Base-by-base conservation (phyloP, 2,113 vertebrate species). In the Ciconia stormi region DNA sequence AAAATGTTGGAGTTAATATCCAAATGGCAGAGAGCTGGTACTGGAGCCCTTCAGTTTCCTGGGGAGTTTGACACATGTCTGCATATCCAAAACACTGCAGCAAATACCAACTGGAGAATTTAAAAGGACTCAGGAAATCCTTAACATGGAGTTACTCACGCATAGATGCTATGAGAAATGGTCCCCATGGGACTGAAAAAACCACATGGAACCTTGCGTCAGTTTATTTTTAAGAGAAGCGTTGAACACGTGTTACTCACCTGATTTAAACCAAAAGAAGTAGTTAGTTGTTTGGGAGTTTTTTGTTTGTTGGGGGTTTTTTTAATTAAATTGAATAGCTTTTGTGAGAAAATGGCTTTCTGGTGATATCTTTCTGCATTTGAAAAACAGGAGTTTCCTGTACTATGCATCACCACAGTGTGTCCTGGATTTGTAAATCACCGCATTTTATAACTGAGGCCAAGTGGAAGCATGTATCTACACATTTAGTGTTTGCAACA, bases 211-310 rank as follows among this genome's bases (percentile, higher is more conserved):
- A 83, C 3, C 3, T 25, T 25, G 6, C 22, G 22, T 38, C 30
- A 56, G 19, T 73, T 56, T 53, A 32, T 46, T 79, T 85, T 71
- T 59, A 32, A 70, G 13, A 50, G 56, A 42, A 74, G 6, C 1
- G 0, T 44, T 42, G 50, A 53, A 46, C 1, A 0, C 7, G 2
- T 3, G 11, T 13, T 13, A 50, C 1, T 22, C 2, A 0, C 2
- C 7, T 26, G 15, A 34, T 84, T 70, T 62, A 53, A 93, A 44
- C 9, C 17, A 50, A 42, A 49, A 65, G 6, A 1, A 67, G 14
- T 19, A 47, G 30, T 20, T 47, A 8, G 14, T 53, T 49, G 10
- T 20, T 59, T 55, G 11, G 13, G 9, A 6, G 3, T 2, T 50
- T 18, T 55, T 26, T 14, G 2, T 20, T 73, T 32, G 7, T 18